phyloP scores from a whole-genome alignment of 2,888 invertebrate species.

The Latrodectus elegans region DNA sequence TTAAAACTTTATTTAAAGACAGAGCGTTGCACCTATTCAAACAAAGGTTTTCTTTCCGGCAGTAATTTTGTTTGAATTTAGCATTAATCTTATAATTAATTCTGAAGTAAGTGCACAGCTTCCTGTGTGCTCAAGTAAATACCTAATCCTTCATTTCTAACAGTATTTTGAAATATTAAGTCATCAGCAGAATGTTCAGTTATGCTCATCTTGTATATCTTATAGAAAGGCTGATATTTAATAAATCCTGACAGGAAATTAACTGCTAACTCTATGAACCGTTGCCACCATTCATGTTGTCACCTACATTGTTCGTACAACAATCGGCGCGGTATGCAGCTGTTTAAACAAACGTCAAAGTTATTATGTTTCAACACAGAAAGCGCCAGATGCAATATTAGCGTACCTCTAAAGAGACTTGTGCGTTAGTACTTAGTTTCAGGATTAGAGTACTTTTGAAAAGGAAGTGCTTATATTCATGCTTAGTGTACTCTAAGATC shows the following conservation, averaged over 20 bases:
- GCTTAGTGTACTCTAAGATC: background rate
- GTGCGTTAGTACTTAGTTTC: constrained; percentile 34
- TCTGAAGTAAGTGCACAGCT: background rate
- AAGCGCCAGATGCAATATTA: constrained; percentile 27
- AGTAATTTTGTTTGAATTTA: background rate
- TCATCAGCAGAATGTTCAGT: background rate
- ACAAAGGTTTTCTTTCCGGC: background rate
- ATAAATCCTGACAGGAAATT: constrained; percentile 12
- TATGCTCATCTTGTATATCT: background rate
- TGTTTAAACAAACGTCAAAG: constrained; percentile 41
- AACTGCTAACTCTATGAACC: background rate
- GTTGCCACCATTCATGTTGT: constrained; percentile 12
- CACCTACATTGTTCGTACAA: constrained; percentile 9
- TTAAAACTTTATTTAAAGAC: background rate
- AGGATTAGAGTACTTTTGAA: constrained; percentile 47
- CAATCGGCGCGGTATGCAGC: constrained; percentile 38
- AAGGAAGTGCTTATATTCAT: constrained; percentile 11
- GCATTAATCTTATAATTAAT: background rate
- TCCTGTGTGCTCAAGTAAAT: background rate
- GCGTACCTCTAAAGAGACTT: background rate
- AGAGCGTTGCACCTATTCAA: background rate
- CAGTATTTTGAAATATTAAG: constrained; percentile 2
- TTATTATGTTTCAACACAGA: background rate
- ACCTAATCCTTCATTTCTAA: background rate
- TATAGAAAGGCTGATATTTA: background rate